Evolutionary conservation across 2,888 invertebrate genomes (phyloP).

Genomic region (Trissonchulus latispiculum): DNA sequence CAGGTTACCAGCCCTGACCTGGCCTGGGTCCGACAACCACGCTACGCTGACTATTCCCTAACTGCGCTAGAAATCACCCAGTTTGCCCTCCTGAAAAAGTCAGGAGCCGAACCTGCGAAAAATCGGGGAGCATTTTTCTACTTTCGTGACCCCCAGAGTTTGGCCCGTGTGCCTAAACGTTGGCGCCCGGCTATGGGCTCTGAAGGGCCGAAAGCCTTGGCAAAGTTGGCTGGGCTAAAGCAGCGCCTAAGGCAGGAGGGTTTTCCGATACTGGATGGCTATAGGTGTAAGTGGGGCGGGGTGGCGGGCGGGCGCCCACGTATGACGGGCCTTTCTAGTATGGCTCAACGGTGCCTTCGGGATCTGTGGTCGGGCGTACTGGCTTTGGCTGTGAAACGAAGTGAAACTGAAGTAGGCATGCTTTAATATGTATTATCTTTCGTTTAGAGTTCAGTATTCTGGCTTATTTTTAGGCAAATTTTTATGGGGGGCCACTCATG

Average conservation of each 20-base stretch:
- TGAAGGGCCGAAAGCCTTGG: not conserved
- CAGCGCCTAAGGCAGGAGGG: not conserved
- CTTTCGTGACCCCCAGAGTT: not conserved
- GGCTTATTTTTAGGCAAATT: too few species aligned
- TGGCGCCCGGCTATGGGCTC: not conserved
- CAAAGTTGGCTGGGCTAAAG: not conserved
- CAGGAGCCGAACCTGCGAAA: too few species aligned
- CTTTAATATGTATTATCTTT: too few species aligned
- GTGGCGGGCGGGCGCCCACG: not conserved
- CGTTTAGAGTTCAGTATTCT: too few species aligned
- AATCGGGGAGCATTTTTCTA: conserved; percentile 13
- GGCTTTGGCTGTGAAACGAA: too few species aligned
- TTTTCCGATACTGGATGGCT: not conserved
- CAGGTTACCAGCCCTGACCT: not conserved
- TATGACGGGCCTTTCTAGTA: not conserved
- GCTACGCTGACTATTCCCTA: conserved; percentile 46
- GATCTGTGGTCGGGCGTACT: too few species aligned
- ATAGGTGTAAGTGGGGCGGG: not conserved
- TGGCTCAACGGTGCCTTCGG: not conserved
- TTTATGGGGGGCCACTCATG: too few species aligned
- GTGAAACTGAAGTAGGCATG: too few species aligned
- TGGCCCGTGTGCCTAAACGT: not conserved
- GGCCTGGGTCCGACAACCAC: conserved; percentile 27
- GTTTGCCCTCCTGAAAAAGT: conserved; percentile 35
- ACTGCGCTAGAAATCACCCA: conserved; percentile 47